Conservation (phyloP, 2,888 invertebrate genomes). For the Drosophila meridionalis region DNA sequence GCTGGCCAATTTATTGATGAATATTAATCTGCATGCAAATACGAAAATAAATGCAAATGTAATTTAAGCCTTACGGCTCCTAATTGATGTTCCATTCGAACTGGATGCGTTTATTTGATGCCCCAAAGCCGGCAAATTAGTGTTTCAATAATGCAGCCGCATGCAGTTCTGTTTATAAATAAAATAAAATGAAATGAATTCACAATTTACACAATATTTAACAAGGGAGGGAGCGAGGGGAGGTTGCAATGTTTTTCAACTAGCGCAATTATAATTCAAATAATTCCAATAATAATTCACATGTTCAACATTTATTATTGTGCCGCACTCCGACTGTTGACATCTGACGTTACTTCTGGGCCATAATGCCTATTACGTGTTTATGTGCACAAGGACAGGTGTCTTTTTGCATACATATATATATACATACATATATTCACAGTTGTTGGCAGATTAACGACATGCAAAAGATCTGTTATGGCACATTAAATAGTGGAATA, state of each 20-base stretch:
- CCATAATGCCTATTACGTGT: not conserved
- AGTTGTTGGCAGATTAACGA: not conserved
- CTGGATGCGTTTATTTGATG: not conserved
- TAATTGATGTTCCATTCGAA: not conserved
- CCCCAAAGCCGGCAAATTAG: conserved; percentile 3
- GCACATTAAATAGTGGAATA: no score
- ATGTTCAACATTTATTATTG: not conserved
- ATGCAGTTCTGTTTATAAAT: not conserved
- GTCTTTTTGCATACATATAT: not conserved
- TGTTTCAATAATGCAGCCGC: not conserved
- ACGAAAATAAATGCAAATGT: conserved; percentile 6
- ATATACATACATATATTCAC: not conserved
- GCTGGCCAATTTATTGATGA: not conserved
- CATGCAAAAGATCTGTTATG: not conserved
- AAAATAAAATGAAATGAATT: not conserved
- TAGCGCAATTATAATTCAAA: not conserved
- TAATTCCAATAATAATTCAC: conserved; percentile 3
- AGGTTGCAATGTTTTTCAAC: not conserved
- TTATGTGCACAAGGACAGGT: not conserved
- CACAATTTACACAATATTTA: not conserved
- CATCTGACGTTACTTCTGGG: not conserved
- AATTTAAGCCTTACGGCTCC: not conserved
- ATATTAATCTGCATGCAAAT: not conserved
- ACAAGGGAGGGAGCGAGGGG: not conserved
- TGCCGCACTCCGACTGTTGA: not conserved